A percentile compares a stretch with the other conserved stretches of the same genome.
phyloP scores from a whole-genome alignment of 2,888 invertebrate genomes.

The Macrosoma leucophasiata region DNA sequence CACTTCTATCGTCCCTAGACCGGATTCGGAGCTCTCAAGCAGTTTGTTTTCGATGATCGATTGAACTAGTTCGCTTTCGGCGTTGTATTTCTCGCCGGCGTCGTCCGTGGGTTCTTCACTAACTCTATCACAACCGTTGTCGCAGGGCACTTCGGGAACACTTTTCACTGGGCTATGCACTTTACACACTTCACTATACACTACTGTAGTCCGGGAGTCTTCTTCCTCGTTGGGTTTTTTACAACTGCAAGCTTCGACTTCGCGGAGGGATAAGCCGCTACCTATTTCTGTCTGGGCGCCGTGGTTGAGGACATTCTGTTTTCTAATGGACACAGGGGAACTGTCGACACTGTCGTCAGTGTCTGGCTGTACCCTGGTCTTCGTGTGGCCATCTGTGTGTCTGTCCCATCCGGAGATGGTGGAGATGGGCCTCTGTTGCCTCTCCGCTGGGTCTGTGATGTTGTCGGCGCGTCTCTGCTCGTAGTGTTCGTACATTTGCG shows the following conservation, averaged over 20 bases:
- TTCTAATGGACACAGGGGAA: constrained; percentile 36
- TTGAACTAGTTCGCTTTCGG: constrained; percentile 44
- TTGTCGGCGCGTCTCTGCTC: constrained; percentile 95
- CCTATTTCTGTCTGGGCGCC: constrained; percentile 69
- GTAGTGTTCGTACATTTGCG: constrained; percentile 98
- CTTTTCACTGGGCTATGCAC: constrained; percentile 72
- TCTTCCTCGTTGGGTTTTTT: constrained; percentile 32
- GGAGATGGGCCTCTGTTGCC: constrained; percentile 94
- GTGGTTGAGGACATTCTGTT: constrained; percentile 52
- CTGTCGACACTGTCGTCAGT: constrained; percentile 38
- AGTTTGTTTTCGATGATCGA: constrained; percentile 52
- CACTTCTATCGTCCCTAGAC: constrained; percentile 44
- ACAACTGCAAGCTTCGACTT: constrained; percentile 61
- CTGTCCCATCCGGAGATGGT: constrained; percentile 97
- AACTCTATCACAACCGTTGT: constrained; percentile 57
- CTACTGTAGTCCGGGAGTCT: constrained; percentile 53
- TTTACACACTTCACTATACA: constrained; percentile 80
- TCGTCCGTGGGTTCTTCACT: constrained; percentile 51
- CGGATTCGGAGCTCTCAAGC: constrained; percentile 58
- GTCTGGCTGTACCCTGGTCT: constrained; percentile 29
- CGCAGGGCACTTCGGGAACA: constrained; percentile 37
- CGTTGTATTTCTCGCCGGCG: constrained; percentile 34
- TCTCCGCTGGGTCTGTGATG: constrained; percentile 94
- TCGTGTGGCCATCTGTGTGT: constrained; percentile 42
- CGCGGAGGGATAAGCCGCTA: constrained; percentile 56